Evolutionary conservation across 2,113 vertebrate species (phyloP), one percentile per base, ranked within the genome.

Genomic region (Phylloscopus trochilus): DNA sequence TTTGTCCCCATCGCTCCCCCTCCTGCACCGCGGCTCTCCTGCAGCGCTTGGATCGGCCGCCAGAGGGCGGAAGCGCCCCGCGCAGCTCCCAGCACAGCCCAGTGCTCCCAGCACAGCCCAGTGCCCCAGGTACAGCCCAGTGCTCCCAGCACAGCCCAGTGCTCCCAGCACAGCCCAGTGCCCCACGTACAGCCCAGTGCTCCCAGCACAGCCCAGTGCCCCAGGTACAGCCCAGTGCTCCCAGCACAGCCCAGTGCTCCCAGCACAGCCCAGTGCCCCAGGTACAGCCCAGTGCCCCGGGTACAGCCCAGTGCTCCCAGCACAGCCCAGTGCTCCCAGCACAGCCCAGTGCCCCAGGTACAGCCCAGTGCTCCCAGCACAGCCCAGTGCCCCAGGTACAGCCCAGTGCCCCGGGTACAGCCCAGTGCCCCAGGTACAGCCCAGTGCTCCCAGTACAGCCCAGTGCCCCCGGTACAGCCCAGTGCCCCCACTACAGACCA

Each of bases 1-100:
- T 30, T 10, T 22, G 16, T 11, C 18, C 31, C 28, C 28, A 44
- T 20, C 2, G 60, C 5, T 12, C 2, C 20, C 4, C 5, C 0
- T 4, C 3, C 24, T 41, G 9, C 7, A 0, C 23, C 1, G 13
- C 9, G 3, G 27, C 28, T 28, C 53, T 27, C 33, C 59, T 78
- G 95, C 94, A 94, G 44, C 0, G 30, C 85, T 74, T 0, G 24
- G 0, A 1, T 15, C 5, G 22, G 60, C 84, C 82, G 56, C 84
- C 85, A 94, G 92, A 27, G 84, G 77, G 92, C 60, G 28, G 4
- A 6, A 12, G 41, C 41, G 69, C 19, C 24, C 69, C 86, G 39
- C 4, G 24, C 33, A 67, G 35, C 22, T 15, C 30, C 24, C 26
- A 63, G 52, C 27, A 21, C 4, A 72, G n/a, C 4, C 41, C 30